Conservation (phyloP, 2,113 vertebrate species). For the Tricholaema leucomelas region DNA sequence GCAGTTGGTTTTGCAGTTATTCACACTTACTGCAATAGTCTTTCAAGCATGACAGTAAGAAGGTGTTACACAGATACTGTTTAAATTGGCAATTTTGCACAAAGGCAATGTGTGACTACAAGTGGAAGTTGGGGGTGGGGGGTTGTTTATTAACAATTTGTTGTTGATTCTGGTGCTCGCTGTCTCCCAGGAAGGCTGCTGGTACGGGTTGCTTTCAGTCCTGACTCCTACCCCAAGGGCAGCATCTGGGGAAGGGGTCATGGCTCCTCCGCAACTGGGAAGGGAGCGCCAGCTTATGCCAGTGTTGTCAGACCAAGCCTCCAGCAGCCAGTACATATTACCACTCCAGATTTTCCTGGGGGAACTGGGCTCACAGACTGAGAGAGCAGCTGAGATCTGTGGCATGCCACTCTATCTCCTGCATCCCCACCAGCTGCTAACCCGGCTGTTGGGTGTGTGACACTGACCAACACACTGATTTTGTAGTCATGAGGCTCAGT, state of each 20-base stretch:
- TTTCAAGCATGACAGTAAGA: not conserved
- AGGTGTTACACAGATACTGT: not conserved
- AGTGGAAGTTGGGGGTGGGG: not conserved
- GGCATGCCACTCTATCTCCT: fast-evolving
- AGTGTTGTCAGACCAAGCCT: not conserved
- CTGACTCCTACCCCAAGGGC: not conserved
- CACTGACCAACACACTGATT: not conserved
- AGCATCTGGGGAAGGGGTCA: not conserved
- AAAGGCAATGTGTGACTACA: not conserved
- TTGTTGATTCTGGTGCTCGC: not conserved
- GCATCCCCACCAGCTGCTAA: fast-evolving
- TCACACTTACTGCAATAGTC: not conserved
- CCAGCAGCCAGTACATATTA: not conserved
- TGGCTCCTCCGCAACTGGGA: not conserved
- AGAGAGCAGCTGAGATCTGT: not conserved
- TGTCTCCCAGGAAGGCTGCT: not conserved
- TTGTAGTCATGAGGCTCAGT: fast-evolving
- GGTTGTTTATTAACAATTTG: not conserved
- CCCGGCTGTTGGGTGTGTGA: not conserved
- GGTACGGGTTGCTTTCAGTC: not conserved
- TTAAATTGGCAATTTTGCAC: not conserved
- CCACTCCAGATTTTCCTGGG: not conserved
- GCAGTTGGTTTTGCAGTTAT: not conserved
- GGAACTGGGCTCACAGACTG: not conserved
- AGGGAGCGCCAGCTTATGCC: not conserved